phyloP scores from a whole-genome alignment of 2,888 invertebrate genomes.

The Platypus cylindrus region DNA sequence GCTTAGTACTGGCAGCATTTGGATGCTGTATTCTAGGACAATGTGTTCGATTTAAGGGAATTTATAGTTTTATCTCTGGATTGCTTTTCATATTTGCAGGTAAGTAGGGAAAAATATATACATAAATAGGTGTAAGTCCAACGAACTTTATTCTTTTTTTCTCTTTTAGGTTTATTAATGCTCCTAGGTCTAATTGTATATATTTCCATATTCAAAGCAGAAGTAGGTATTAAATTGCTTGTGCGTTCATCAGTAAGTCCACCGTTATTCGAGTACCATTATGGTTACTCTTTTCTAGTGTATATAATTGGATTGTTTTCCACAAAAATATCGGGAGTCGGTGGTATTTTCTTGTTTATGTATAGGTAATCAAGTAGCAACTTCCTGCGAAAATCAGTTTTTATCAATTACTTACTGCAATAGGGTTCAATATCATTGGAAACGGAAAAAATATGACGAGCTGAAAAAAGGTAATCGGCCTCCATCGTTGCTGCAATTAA shows the following conservation, averaged over 20 bases:
- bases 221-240: conserved; percentile 75
- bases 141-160: too few species aligned
- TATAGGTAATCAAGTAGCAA: conserved; percentile 39
- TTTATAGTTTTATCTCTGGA: conserved; percentile 76
- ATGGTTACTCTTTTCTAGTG: conserved; percentile 79
- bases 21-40: conserved; percentile 72
- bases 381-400: not conserved
- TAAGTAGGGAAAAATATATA: too few species aligned
- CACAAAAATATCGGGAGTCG: conserved; percentile 74
- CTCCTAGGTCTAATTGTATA: conserved; percentile 84
- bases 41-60: conserved; percentile 58
- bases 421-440: conserved; percentile 38
- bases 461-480: conserved; percentile 23
- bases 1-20: conserved; percentile 65
- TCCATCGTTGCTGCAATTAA: conserved; percentile 22
- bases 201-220: conserved; percentile 84
- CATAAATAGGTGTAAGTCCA: too few species aligned
- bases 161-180: conserved; percentile 70
- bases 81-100: conserved; percentile 83
- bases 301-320: conserved; percentile 75
- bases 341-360: conserved; percentile 78
- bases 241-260: conserved; percentile 66
- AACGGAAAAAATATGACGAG: conserved; percentile 39
- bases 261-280: conserved; percentile 71
- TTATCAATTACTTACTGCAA: not conserved